Base-by-base conservation (phyloP, 2,888 invertebrate genomes). In the Andrena bucephala region DNA sequence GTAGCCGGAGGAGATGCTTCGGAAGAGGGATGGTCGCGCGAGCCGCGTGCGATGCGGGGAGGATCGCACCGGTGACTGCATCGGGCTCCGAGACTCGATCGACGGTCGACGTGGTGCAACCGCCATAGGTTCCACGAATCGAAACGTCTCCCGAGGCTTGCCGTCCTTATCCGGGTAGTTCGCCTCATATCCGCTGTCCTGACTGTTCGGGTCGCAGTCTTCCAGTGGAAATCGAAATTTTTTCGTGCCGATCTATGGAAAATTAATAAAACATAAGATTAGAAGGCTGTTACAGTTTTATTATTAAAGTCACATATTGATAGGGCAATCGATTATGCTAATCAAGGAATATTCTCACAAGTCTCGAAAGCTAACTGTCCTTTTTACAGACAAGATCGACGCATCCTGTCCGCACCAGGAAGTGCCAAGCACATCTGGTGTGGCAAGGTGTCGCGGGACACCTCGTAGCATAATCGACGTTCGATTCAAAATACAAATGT, bases 161-260 rank as follows among this genome's bases (percentile, higher is more conserved):
- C 89, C 90, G 1, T 89, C 89, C 16, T 88, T 91, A 2, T 93
- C 93, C 0, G 91, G 88, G 84, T 92, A 94, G 84, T 94, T 93
- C 4, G 94, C 94, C 13, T 94, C 94, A 88, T 95, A 96, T 8
- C 95, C 96, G 77, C 95, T 96, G 92, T 96, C 96, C 88, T 95
- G 95, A 31, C 96, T 96, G 89, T 95, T 95, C 5, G 94, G 94
- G 84, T 95, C 95, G 84, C 94, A 94, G 86, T 95, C 94, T 86
- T 95, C 95, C 71, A 95, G 89, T 1, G 95, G 94, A 29, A 93
- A 93, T 16, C 94, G 93, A 6, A 79, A 78, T 24, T 87, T 92
- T 68, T 69, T 87, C 3, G 24, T 48, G 24, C 33, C 31, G 0
- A 8, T 66, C 85, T 83, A 16, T 6, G 29, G 57, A 36, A 69